Conservation (phyloP, 2,113 vertebrate species). For the Oriolus oriolus region DNA sequence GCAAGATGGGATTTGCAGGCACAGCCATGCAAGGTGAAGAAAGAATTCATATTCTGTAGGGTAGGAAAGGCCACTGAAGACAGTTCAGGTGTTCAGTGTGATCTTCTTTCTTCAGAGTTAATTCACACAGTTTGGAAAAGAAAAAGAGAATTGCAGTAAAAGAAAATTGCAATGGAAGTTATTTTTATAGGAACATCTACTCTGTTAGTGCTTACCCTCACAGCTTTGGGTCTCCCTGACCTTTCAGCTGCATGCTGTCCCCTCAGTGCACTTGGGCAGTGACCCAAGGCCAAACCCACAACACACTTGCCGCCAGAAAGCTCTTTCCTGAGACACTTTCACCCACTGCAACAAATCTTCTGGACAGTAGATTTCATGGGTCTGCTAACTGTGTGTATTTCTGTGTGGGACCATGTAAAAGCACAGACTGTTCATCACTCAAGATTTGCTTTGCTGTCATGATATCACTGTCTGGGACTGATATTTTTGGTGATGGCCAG, state of each 20-base stretch:
- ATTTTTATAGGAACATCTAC: not conserved
- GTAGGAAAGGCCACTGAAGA: not conserved
- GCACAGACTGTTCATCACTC: not conserved
- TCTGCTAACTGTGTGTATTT: not conserved
- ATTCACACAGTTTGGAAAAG: not conserved
- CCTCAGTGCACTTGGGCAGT: not conserved
- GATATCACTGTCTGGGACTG: not conserved
- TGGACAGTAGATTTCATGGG: not conserved
- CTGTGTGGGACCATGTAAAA: not conserved
- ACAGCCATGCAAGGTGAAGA: not conserved
- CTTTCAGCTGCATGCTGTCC: not conserved
- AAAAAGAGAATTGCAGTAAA: not conserved
- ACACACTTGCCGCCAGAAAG: not conserved
- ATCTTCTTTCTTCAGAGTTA: not conserved
- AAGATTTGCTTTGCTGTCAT: not conserved
- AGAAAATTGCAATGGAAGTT: not conserved
- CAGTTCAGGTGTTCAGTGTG: not conserved
- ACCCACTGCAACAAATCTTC: not conserved
- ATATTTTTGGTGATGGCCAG: not conserved
- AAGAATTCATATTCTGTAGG: not conserved
- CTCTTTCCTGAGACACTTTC: not conserved
- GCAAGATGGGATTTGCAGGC: not conserved
- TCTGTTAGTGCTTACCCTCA: not conserved
- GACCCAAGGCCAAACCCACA: not conserved
- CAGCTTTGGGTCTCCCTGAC: not conserved